Base-by-base conservation (phyloP, 2,888 invertebrate species). In the Parnassius apollo region DNA sequence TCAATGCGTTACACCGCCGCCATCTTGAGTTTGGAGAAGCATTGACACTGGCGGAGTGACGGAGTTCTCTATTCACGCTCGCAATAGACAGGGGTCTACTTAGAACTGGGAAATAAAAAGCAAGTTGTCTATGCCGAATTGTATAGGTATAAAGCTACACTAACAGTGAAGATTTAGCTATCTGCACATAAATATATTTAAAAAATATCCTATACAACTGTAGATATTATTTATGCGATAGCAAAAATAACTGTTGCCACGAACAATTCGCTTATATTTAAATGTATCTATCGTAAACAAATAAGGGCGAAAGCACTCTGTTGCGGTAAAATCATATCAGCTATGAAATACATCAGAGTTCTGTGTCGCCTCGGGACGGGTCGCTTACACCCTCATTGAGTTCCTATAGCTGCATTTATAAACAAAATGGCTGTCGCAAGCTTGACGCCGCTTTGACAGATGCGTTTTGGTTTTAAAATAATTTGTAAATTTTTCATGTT, bases 301-400 rank as follows among this genome's bases (percentile, higher is more conserved):
- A 66, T 61, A 68, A 69, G 69, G 55, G 59, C 74, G 70, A 78
- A 82, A 81, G 80, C 75, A 77, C 82, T 85, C 82, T 79, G 85
- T 85, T 85, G 86, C 81, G 83, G 83, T 80, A 78, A 84, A 88
- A 88, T 86, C 87, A 87, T 87, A 89, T 89, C 88, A 84, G 81
- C 78, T 81, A 84, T 85, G 82, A 86, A 87, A 90, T 88, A 89
- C 88, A 89, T 89, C 89, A 84, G 84, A 73, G 82, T 10, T 81
- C 75, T 75, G 77, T 79, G 76, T 74, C 80, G 77, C 78, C 78
- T 76, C 72, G 81, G 84, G 81, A 80, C 78, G 80, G 82, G 80
- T 88, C 83, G 76, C 75, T 86, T 88, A 85, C 88, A 83, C 88
- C 87, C 87, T 85, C 79, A 84, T 85, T 86, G 84, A 73, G 75